Evolutionary conservation across 2,888 invertebrate species (phyloP), one percentile per base, ranked within the genome.

Genomic region (Lasioglossum oenotherae): DNA sequence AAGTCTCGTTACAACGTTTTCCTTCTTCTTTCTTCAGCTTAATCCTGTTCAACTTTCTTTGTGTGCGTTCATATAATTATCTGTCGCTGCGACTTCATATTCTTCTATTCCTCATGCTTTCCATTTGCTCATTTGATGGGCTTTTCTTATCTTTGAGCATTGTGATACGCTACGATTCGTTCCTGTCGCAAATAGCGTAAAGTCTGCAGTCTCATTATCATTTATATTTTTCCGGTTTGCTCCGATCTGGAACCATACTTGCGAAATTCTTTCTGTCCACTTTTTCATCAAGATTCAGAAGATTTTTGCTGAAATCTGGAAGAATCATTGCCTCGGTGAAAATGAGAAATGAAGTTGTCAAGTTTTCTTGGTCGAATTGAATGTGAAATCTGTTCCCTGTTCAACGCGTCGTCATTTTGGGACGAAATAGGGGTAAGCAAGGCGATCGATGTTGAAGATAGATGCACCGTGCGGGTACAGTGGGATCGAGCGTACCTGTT

Each of bases 401-500:
- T 53, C 27, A 19, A 10, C 27, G 3, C 38, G 19, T 23, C 2
- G 60, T 57, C 23, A 27, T 71, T 23, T 72, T 6, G 38, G 12
- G 12, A 2, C 1, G 1, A 19, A 57, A 75, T 27, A 31, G 72
- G 8, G 67, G 19, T 38, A n/a, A n/a, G 67, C 27, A n/a, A 38
- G 46, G 16, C 44, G 53, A 57, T 74, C 67, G 74, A 23, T 23
- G 3, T 60, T 12, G 16, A 16, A 72, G 74, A 23, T 46, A 60
- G 67, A 80, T 57, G 77, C 35, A 74, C 83, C 83, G 74, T 35
- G n/a, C 12, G 3, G 41, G n/a, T 69, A 38, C 57, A 75, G 2
- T 12, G 60, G 53, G 44, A 80, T 80, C 64, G 53, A 69, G 53
- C 80, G 67, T 16, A 8, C 72, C 75, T 49, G 81, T 77, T 78